These are phyloP conservation scores for Scelioninae gen. 1 DNA, from an alignment of 2,888 invertebrate genomes.

Conservation along the genomic window DNA sequence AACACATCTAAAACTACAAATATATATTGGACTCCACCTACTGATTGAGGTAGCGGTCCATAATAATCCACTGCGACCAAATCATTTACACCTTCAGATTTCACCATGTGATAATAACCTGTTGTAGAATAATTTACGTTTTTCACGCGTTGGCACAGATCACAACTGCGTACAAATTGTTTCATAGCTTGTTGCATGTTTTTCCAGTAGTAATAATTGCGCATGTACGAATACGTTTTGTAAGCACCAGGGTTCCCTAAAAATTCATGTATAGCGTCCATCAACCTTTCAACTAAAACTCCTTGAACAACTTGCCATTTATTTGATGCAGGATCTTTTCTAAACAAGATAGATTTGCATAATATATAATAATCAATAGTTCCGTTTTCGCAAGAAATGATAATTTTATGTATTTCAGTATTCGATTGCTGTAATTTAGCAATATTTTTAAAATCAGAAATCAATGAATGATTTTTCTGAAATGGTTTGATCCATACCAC, in stretches of 20 bases:
- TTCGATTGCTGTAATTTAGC: constrained; percentile 2
- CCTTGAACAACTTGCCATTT: constrained; percentile 21
- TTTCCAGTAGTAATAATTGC: constrained; percentile 35
- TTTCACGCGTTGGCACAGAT: constrained; percentile 44
- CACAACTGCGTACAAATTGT: constrained; percentile 32
- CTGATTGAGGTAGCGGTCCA: constrained; percentile 36
- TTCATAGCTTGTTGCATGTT: constrained; percentile 12
- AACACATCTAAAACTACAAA: constrained; percentile 36
- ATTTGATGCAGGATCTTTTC: not conserved
- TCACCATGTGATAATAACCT: constrained; percentile 15
- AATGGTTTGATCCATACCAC: not conserved
- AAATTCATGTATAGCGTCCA: constrained; percentile 21
- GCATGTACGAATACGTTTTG: constrained; percentile 34
- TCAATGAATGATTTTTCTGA: not conserved
- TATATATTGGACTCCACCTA: constrained; percentile 32
- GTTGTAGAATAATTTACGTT: constrained; percentile 2
- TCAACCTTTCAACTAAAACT: not conserved
- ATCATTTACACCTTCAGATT: constrained; percentile 22
- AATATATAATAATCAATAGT: not conserved
- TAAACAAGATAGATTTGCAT: constrained; percentile 7
- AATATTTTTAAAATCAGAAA: not conserved
- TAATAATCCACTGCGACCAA: constrained; percentile 37
- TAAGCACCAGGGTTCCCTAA: constrained; percentile 30
- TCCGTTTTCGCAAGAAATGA: not conserved
- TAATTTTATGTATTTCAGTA: not conserved